These are phyloP conservation scores for Heliconius himera DNA, from an alignment of 1,140 invertebrate genomes.

Conservation along the genomic window DNA sequence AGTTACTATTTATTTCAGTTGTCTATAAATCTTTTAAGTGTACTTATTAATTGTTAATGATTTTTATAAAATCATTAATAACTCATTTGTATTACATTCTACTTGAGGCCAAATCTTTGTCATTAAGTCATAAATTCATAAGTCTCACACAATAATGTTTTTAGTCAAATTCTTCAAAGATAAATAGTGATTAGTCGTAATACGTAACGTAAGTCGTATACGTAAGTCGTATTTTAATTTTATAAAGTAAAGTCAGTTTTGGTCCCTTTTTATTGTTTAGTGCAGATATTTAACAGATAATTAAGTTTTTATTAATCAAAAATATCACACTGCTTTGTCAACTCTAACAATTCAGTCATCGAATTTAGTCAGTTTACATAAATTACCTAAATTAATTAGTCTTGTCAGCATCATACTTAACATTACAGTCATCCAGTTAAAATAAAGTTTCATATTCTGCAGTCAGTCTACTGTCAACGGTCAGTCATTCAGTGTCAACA, in stretches of 20 bases:
- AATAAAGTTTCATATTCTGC: too few species aligned
- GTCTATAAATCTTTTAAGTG: too few species aligned
- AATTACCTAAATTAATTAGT: background rate
- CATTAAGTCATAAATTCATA: background rate
- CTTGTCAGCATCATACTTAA: background rate
- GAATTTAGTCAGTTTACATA: background rate
- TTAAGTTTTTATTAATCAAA: background rate
- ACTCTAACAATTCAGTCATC: background rate
- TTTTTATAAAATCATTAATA: too few species aligned
- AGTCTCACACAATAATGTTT: background rate
- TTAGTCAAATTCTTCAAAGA: background rate
- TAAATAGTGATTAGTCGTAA: background rate
- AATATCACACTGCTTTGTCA: background rate
- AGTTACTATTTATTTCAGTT: background rate
- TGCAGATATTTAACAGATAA: background rate
- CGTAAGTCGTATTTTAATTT: too few species aligned
- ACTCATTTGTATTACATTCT: background rate
- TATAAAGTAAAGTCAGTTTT: background rate
- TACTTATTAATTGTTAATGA: too few species aligned
- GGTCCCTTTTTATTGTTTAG: background rate
- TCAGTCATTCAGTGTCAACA: background rate
- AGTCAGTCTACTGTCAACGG: background rate
- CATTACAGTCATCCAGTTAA: background rate
- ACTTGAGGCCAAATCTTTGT: background rate
- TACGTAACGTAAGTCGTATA: too few species aligned